Evolutionary conservation across 2,888 invertebrate genomes (phyloP), one percentile per base, ranked within the genome.

Genomic region (Cephus spinipes): DNA sequence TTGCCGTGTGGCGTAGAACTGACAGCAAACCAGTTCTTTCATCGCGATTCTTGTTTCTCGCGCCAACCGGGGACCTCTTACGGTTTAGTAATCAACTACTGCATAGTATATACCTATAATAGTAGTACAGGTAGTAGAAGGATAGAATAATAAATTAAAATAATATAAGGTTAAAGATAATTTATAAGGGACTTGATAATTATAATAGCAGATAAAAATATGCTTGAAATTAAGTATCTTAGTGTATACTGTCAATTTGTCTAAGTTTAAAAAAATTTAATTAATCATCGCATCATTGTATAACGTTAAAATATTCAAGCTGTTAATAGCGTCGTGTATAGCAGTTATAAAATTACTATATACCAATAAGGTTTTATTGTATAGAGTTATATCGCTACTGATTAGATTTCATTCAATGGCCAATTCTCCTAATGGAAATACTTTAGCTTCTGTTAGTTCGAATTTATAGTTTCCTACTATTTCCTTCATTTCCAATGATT

Each of bases 371-470:
- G 23, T 23, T 55, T 23, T 55, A 55, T 55, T 23, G 9, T 55
- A 55, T 2, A 9, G 55, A 55, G 55, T 9, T 55, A 23, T 55
- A 9, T 31, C 3, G 32, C 3, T 31, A 71, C 15, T 9, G 71
- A 32, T 33, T 32, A 40, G 55, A 40, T 69, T 73, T 81, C 78
- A 82, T 75, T 77, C 83, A 75, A 81, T 84, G 3, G 88, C 89
- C 4, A 90, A 82, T 36, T 91, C 90, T n/a, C 90, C 91, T 23
- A 88, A 79, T 1, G 89, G 90, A 81, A 87, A 87, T 9, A 90
- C 88, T 83, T 90, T 91, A 0, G 91, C 88, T 4, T 87, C 79
- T 15, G 88, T 86, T 77, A 83, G 85, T 33, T 89, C 84, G 3
- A 82, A 80, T 79, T 86, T 84, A 34, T 86, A 85, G 77, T 83